phyloP scores from a whole-genome alignment of 1,140 invertebrate species.

The Polypedilum vanderplanki region DNA sequence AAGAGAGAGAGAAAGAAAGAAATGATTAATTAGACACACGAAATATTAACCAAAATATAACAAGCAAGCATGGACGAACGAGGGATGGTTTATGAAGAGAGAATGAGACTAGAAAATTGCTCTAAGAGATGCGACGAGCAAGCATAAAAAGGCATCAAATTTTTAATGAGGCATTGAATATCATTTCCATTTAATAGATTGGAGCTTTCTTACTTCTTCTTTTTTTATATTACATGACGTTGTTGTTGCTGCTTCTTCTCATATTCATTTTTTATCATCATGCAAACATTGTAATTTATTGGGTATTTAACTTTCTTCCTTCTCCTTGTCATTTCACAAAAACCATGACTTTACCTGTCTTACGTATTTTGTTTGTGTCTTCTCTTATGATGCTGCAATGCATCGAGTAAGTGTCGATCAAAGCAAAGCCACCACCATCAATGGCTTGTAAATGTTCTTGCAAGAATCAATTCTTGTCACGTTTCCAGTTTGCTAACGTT shows the following conservation, averaged over 20 bases:
- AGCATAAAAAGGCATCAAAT: slow-evolving; percentile 25
- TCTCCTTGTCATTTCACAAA: not conserved
- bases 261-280: not conserved
- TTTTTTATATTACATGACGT: not conserved
- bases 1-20: not conserved
- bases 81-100: not conserved
- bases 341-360: not conserved
- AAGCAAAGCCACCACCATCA: slow-evolving; percentile 5
- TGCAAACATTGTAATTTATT: slow-evolving; percentile 28
- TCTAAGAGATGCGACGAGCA: not conserved
- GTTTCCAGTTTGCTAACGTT: slow-evolving; percentile 16
- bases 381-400: not conserved
- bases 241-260: not conserved
- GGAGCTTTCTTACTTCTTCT: not conserved
- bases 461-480: not conserved
- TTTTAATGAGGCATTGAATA: slow-evolving; percentile 28
- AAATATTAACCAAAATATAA: not conserved
- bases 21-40: slow-evolving; percentile 28
- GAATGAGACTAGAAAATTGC: not conserved
- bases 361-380: not conserved
- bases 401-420: slow-evolving; percentile 19
- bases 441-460: not conserved
- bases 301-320: slow-evolving; percentile 20
- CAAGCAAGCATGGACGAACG: not conserved
- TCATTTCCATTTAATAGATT: slow-evolving; percentile 23